Percentiles rank a stretch among this genome's conserved stretches.
Conservation (phyloP, 2,113 vertebrate species). For the Ceyx melanurus region DNA sequence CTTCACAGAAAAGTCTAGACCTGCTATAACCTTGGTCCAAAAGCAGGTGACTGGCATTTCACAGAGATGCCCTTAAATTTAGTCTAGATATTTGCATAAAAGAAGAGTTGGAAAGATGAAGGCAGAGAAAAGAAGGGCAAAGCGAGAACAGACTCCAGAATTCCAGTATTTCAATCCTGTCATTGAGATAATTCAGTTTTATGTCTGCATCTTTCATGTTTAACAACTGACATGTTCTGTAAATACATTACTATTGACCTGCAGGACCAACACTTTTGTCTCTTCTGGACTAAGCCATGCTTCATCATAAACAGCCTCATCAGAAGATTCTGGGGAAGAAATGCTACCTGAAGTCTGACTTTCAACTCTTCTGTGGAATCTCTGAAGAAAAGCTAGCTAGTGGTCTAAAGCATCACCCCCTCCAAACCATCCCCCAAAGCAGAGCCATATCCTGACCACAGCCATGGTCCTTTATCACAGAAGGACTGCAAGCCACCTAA, state of each 20-base stretch:
- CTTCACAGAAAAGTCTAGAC: background rate
- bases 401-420: background rate
- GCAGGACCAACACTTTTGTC: background rate
- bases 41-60: background rate
- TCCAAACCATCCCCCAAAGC: background rate
- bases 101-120: background rate
- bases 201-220: constrained; percentile 35
- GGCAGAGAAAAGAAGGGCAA: background rate
- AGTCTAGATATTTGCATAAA: background rate
- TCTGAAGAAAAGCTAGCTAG: background rate
- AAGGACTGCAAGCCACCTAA: background rate
- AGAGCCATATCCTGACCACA: background rate
- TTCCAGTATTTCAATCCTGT: background rate
- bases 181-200: constrained; percentile 1
- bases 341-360: background rate
- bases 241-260: constrained; percentile 27
- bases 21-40: background rate
- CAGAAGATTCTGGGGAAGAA: background rate
- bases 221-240: constrained; percentile 3
- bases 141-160: background rate
- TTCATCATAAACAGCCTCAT: background rate
- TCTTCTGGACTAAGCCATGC: background rate
- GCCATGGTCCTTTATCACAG: background rate
- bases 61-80: background rate
- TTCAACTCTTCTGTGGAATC: background rate